phyloP scores from a whole-genome alignment of 2,113 vertebrate genomes.

The Tinamus guttatus region DNA sequence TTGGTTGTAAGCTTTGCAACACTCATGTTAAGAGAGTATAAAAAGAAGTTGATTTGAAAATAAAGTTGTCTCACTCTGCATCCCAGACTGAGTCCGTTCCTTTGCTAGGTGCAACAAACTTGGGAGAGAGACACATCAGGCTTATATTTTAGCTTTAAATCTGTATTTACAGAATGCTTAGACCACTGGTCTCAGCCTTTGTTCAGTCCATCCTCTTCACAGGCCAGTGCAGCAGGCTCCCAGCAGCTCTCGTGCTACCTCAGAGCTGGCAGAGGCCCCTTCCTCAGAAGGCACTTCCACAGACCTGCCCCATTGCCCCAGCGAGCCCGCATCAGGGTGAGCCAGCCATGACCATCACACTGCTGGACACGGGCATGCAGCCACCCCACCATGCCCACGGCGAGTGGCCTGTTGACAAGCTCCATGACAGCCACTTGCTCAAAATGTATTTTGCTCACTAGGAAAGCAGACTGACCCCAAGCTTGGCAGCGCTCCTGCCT shows the following conservation, averaged over 20 bases:
- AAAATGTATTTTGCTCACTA: fast-evolving
- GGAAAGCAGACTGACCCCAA: not conserved
- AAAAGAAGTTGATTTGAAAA: too few relatives aligned
- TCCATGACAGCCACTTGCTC: not conserved
- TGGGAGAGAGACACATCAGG: not conserved
- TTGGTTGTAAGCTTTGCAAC: too few relatives aligned
- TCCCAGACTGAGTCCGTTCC: too few relatives aligned
- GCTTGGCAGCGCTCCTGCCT: not conserved
- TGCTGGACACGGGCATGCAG: not conserved
- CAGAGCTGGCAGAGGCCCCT: not conserved
- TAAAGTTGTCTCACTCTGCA: too few relatives aligned
- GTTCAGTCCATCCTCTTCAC: not conserved
- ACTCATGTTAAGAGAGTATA: too few relatives aligned
- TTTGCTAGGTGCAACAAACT: too few relatives aligned
- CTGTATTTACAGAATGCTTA: fast-evolving
- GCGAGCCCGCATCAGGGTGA: too few relatives aligned
- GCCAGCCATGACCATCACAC: fast-evolving
- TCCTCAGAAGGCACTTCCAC: not conserved
- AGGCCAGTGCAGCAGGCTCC: not conserved
- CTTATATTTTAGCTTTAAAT: not conserved
- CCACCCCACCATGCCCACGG: not conserved
- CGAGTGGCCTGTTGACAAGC: fast-evolving
- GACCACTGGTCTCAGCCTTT: fast-evolving
- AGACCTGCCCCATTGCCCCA: not conserved
- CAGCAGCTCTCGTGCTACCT: not conserved